Percentiles rank a stretch among this genome's conserved stretches.
These are phyloP conservation scores for Turnix velox DNA, from an alignment of 2,113 vertebrate genomes.

Conservation along the genomic window DNA sequence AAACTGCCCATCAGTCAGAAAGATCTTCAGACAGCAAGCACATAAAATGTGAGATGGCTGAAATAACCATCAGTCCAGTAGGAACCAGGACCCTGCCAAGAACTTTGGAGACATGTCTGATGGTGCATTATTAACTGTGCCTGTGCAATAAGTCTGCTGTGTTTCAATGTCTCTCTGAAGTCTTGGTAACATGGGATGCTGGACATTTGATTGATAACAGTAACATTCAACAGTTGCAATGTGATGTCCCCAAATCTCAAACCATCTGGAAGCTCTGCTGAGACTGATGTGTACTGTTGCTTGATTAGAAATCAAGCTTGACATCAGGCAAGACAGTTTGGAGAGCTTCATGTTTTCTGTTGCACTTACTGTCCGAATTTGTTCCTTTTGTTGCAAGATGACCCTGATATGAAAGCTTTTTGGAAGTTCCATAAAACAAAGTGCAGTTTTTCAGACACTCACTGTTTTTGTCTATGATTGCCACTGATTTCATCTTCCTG, in stretches of 20 bases:
- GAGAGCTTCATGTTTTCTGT: not conserved
- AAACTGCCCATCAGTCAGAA: not conserved
- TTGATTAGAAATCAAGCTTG: not conserved
- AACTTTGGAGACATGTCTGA: not conserved
- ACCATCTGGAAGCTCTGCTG: not conserved
- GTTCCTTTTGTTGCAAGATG: not conserved
- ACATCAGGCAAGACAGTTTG: not conserved
- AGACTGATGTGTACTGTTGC: not conserved
- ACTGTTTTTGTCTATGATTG: not conserved
- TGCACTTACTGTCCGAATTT: not conserved
- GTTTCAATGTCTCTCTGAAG: not conserved
- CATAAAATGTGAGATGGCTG: not conserved
- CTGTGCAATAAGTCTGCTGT: not conserved
- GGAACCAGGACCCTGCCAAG: not conserved
- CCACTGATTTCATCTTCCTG: not conserved
- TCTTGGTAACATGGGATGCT: not conserved
- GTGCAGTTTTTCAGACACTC: not conserved
- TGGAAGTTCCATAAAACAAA: not conserved
- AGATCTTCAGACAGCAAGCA: not conserved
- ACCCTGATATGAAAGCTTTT: not conserved
- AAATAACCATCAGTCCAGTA: not conserved
- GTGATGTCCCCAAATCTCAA: not conserved
- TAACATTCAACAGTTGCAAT: not conserved
- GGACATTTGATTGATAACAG: not conserved
- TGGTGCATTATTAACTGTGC: not conserved